Evolutionary conservation across 2,797 vertebrate species (phyloP).

Genomic region (Poecilia wingei): DNA sequence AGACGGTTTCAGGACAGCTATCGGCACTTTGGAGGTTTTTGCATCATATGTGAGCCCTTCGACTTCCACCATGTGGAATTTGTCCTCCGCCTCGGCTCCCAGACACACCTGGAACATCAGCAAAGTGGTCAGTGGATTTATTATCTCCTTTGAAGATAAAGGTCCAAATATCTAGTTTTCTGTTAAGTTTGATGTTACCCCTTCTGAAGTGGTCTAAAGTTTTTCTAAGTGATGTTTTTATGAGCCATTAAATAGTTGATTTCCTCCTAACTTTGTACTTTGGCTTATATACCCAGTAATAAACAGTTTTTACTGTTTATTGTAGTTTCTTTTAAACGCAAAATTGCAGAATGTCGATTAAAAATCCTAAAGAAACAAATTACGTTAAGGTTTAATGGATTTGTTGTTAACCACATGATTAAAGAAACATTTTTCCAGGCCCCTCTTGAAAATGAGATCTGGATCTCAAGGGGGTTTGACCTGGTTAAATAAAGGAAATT

Average conservation of each 20-base stretch:
- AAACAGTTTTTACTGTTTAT: background rate
- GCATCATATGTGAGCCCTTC: slow-evolving; percentile 82
- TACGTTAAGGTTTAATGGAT: background rate
- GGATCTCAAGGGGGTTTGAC: no score
- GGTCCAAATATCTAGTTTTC: background rate
- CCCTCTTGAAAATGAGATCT: no score
- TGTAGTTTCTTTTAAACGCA: background rate
- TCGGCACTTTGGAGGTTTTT: slow-evolving; percentile 80
- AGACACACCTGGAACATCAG: slow-evolving; percentile 78
- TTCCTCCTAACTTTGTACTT: background rate
- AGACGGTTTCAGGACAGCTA: slow-evolving; percentile 82
- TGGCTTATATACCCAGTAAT: background rate
- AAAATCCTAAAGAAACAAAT: background rate
- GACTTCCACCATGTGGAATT: slow-evolving; percentile 83
- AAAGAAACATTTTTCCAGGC: background rate
- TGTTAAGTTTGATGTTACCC: background rate
- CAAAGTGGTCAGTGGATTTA: background rate
- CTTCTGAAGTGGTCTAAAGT: background rate
- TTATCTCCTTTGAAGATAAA: no score
- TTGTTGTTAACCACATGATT: background rate
- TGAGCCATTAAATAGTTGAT: background rate
- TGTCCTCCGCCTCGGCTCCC: slow-evolving; percentile 83
- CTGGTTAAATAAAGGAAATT: no score
- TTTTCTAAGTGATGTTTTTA: background rate
- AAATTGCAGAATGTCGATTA: background rate